Conservation (phyloP, 2,797 vertebrate genomes). For the Pempheris klunzingeri region DNA sequence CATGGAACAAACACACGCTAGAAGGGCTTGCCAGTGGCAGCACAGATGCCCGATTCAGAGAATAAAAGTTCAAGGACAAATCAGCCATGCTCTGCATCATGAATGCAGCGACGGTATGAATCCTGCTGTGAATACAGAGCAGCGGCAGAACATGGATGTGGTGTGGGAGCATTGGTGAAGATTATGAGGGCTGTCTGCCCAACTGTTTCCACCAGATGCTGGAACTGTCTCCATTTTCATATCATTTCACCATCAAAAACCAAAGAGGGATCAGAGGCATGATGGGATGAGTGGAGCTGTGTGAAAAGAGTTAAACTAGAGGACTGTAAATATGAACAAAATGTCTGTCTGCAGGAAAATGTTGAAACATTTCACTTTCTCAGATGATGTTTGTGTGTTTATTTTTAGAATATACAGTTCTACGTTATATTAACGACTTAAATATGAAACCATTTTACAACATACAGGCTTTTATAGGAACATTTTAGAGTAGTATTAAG, state of each 20-base stretch:
- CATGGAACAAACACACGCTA: slow-evolving; percentile 20
- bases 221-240: no score
- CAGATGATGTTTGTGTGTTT: background rate
- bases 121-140: slow-evolving; percentile 59
- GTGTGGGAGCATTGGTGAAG: background rate
- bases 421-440: background rate
- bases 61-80: slow-evolving; percentile 66
- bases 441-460: background rate
- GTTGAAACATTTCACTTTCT: background rate
- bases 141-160: slow-evolving; percentile 28
- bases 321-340: background rate
- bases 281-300: background rate
- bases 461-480: background rate
- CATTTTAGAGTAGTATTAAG: background rate
- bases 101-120: slow-evolving; percentile 19
- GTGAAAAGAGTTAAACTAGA: background rate
- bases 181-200: slow-evolving; percentile 1
- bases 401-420: background rate
- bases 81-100: slow-evolving; percentile 41
- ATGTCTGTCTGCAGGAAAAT: background rate
- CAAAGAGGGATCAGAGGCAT: background rate
- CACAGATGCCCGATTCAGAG: slow-evolving; percentile 11
- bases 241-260: no score
- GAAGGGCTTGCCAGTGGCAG: slow-evolving; percentile 6
- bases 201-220: no score